Conservation (phyloP, 2,797 vertebrate species). For the Typhlichthys eigenmanni region DNA sequence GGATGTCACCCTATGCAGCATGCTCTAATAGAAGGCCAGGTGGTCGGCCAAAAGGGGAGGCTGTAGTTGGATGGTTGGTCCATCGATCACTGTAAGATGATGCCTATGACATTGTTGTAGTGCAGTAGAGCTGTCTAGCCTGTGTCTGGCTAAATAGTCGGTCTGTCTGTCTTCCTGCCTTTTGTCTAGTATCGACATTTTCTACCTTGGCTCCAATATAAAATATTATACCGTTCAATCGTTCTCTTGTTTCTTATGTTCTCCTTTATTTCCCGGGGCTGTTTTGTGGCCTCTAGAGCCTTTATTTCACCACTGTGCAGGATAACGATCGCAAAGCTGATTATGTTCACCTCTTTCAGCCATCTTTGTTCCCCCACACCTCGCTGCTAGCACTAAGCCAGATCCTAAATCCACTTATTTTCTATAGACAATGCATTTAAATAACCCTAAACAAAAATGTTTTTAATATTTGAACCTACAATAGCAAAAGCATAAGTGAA, state of each 20-base stretch:
- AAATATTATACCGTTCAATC: neutral
- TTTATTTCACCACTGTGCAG: conserved; percentile 53
- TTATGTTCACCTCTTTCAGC: conserved; percentile 61
- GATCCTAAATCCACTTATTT: conserved; percentile 69
- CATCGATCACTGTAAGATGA: conserved; percentile 70
- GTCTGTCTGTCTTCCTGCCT: conserved; percentile 11
- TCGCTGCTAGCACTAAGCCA: conserved; percentile 55
- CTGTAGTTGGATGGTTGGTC: conserved; percentile 37
- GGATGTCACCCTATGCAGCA: conserved; percentile 41
- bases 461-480: no score
- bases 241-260: conserved; percentile 6
- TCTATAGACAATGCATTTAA: conserved; percentile 36
- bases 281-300: conserved; percentile 58
- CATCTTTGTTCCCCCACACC: conserved; percentile 64
- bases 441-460: no score
- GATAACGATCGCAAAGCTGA: conserved; percentile 63
- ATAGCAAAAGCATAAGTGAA: no score
- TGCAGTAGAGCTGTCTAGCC: conserved; percentile 35
- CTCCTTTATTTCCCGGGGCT: conserved; percentile 31
- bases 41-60: conserved; percentile 33
- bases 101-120: conserved; percentile 65
- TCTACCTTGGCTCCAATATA: no score
- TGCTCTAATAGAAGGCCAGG: conserved; percentile 43
- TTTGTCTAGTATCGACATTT: conserved; percentile 2
- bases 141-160: conserved; percentile 18